Evolutionary conservation across 2,888 invertebrate species (phyloP).

Genomic region (Harpalus rubripes): DNA sequence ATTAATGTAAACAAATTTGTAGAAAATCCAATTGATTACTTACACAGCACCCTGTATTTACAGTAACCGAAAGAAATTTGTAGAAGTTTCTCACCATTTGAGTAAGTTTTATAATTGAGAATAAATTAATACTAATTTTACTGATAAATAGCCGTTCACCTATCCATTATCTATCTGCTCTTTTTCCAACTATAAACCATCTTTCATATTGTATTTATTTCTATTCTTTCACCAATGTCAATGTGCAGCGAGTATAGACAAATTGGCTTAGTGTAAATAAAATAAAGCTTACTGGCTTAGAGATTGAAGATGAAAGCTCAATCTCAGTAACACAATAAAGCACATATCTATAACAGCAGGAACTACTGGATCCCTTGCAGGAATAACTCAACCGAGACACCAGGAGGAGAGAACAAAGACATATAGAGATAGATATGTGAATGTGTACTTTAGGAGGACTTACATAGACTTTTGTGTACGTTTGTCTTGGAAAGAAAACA

Average conservation of each 20-base stretch:
- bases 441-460: background rate
- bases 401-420: background rate
- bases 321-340: background rate
- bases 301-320: background rate
- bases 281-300: background rate
- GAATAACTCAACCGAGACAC: background rate
- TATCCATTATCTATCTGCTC: too few species aligned
- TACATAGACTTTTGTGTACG: background rate
- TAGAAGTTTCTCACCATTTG: too few species aligned
- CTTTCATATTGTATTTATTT: background rate
- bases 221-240: background rate
- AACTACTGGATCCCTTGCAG: background rate
- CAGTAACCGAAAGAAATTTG: too few species aligned
- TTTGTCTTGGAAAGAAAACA: background rate
- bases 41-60: too few species aligned
- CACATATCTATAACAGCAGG: constrained; percentile 1
- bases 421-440: background rate
- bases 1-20: too few species aligned
- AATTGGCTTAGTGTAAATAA: background rate
- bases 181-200: background rate
- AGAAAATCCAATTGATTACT: too few species aligned
- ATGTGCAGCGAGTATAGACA: background rate
- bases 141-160: too few species aligned
- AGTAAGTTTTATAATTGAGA: too few species aligned
- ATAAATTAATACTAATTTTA: too few species aligned